Base-by-base conservation (phyloP, 2,113 vertebrate genomes). In the Puma concolor region DNA sequence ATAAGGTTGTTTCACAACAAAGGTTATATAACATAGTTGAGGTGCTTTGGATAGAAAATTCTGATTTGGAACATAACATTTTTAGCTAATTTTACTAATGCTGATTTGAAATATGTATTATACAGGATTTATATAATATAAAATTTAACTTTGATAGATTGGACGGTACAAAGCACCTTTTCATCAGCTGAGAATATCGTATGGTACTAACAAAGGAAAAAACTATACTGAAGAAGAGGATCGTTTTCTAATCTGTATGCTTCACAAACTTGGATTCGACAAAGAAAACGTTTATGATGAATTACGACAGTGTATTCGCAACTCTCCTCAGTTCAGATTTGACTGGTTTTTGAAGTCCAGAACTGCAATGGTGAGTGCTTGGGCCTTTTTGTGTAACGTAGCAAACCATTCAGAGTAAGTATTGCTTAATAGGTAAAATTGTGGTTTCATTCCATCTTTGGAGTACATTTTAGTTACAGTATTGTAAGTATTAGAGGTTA, bases 241-340 rank as follows among this genome's bases (percentile, higher is more conserved):
- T 98, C 99, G 99, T 60, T 99, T 99, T 98, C 99, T 99, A 7
- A 99, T 99, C 98, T 99, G 99, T 76, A 99, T 99, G 99, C 99
- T 99, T 64, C 99, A 99, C 98, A 99, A 99, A 96, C 99, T 99
- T 57, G 99, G 99, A 90, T 99, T 99, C 36, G 99, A 99, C 98
- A 99, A 99, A 97, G 99, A 99, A 98, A 99, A 99, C 0, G 99
- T 99, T 77, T 99, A 99, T n/a, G 99, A 99, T 64, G 99, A 99
- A 94, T 98, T 99, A 91, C 99, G 99, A 15, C 99, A 99, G 97
- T 99, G 99, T 94, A 99, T 99, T 96, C 99, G 99, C 85, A 99
- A 99, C 98, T 99, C 99, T 0, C 99, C 99, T 0, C 99, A 99
- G 98, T 99, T 99, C 99, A 99, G 99, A 98, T 99, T 99, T 88